Evolutionary conservation across 1,140 invertebrate species (phyloP).

Genomic region (Apis mellifera): DNA sequence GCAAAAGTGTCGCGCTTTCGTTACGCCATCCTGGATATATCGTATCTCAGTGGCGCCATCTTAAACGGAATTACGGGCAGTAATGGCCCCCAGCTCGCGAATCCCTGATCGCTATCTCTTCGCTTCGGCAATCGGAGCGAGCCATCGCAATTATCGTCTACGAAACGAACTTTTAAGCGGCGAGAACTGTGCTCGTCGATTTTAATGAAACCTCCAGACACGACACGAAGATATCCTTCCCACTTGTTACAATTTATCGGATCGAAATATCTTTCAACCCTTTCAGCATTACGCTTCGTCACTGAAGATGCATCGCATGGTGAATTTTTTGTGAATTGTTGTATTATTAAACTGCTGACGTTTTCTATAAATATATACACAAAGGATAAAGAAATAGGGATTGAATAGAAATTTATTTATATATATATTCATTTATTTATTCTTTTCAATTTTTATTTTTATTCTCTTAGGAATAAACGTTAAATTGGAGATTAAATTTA

Average conservation of each 20-base stretch:
- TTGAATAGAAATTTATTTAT: no score
- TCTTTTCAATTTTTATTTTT: no score
- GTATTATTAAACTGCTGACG: no score
- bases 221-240: neutral
- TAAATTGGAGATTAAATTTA: no score
- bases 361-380: no score
- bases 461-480: no score
- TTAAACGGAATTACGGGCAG: conserved; percentile 65
- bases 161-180: conserved; percentile 17
- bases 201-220: conserved; percentile 30
- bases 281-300: no score
- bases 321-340: no score
- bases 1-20: conserved; percentile 41
- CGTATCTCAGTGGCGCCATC: conserved; percentile 47
- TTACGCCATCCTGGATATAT: conserved; percentile 45
- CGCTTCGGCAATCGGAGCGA: conserved; percentile 16
- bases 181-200: neutral
- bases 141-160: conserved; percentile 36
- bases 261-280: neutral
- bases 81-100: conserved; percentile 47
- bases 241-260: conserved; percentile 6
- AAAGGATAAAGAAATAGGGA: no score
- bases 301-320: no score
- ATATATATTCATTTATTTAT: no score
- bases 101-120: conserved; percentile 20